Evolutionary conservation across 1,140 invertebrate genomes (phyloP), one percentile per base, ranked within the genome.

Genomic region (Leptinotarsa lineolata): DNA sequence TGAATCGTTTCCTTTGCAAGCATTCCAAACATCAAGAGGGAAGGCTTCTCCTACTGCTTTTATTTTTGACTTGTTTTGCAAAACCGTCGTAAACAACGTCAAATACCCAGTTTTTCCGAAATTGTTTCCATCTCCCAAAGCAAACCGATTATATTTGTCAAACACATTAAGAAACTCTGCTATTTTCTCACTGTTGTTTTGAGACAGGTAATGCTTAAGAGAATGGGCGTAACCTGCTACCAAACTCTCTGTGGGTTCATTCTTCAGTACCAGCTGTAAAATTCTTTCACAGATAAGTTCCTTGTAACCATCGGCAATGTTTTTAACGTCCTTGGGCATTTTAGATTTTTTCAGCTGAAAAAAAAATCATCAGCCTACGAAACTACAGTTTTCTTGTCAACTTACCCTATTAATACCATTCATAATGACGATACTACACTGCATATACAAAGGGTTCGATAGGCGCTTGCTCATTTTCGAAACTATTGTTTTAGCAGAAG

Each of bases 281-380:
- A 71, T 71, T 22, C 61, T 71, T 1, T 71, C 21, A n/a, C 69
- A 71, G 1, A 71, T 44, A 20, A 63, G 44, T 13, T n/a, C 16
- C 24, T 77, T 75, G 39, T 68, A 77, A 21, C 68, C 60, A 16
- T 63, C 60, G 16, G 24, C 18, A 22, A 46, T 18, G 30, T 45
- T 59, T 60, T 73, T 60, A 22, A 70, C 66, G 16, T 76, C 54
- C 48, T 71, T 44, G 4, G 74, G 45, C 18, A 72, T 72, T 76
- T 80, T 80, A 21, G 72, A 60, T 77, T 81, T 80, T 72, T 76
- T 77, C 6, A 73, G 44, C 76, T 79, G 66, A 68, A 79, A 76
- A 63, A 60, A 20, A 1, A 63, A 22, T 21, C 12, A 22, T 63
- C 20, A 63, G 20, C 20, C 0, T 63, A 15, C 13, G 11, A 63